Evolutionary conservation across 2,113 vertebrate species (phyloP), one percentile per base, ranked within the genome.

Genomic region (Acrocephalus kingi): DNA sequence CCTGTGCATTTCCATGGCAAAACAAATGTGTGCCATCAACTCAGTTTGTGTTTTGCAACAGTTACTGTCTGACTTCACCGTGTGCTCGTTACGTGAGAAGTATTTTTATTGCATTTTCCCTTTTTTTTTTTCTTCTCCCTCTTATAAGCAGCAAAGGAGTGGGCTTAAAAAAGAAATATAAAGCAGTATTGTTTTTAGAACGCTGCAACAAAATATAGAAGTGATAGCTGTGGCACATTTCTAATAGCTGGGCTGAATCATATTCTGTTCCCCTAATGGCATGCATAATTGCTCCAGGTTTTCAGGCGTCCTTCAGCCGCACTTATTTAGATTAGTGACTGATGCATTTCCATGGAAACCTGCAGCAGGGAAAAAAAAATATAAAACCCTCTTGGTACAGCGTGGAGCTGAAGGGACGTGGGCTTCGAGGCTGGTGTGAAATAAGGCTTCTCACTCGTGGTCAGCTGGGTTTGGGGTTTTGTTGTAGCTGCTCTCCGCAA

Each of bases 271-370:
- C 89, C 96, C 98, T 97, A 97, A 97, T 97, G 97, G 96, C 97
- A 97, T 98, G 98, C 96, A 93, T 98, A 98, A 98, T 98, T 97
- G 97, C 96, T 92, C 94, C 45, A 91, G 97, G 96, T 98, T 98
- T 97, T 91, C 98, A 98, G 97, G 97, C 98, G 96, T 98, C 98
- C 98, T 98, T 99, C 98, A 98, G 97, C 97, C 91, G 75, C 87
- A 97, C 98, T 98, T 98, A 98, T 98, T 98, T 98, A 98, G 98
- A 98, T 98, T 98, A 98, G 98, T 99, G 98, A 98, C 98, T 99
- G 99, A 98, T 99, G 98, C 98, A 98, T 99, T 98, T 98, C 99
- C 98, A 98, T 99, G 98, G 98, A 98, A 99, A 99, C 98, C 94
- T 97, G 98, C 98, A 97, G 98, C 98, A 97, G 97, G 96, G 90